Evolutionary conservation across 2,113 vertebrate species (phyloP), one percentile per base, ranked within the genome.

Genomic region (Psammodynastes pulverulentus): DNA sequence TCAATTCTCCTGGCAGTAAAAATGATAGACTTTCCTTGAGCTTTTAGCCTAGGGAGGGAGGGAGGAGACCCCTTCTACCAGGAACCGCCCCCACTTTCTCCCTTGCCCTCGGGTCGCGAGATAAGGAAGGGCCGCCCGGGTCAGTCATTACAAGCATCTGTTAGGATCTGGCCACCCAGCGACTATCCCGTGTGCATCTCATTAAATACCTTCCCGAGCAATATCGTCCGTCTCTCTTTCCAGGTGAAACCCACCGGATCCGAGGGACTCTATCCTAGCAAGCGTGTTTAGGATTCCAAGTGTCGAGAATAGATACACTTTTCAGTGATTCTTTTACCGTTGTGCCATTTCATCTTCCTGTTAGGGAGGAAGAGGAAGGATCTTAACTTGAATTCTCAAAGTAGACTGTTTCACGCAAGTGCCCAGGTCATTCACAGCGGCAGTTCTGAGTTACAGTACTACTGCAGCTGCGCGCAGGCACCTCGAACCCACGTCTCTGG

Each of bases 401-500:
- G 87, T 92, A 91, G 88, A 93, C 88, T 94, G 87, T 94, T 95
- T 95, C 93, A 92, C 34, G 17, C 67, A 79, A 34, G 6, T 92
- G 93, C 51, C 94, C 88, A 94, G 92, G 21, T 6, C 34, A 39
- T 19, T 3, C 13, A 24, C 56, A 9, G 93, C 94, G 95, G 95
- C 87, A 97, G 96, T 96, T 56, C 84, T 94, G 96, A 96, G 94
- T 94, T 90, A 93, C 93, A 90, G 91, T n/a, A 49, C 9, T 92
- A 58, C n/a, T 91, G 91, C 90, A 96, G 94, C 94, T 91, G 90
- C 90, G 90, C 49, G 34, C 17, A 21, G 21, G 93, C 96, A 93
- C 96, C 95, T 94, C 88, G 96, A 72, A 34, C 96, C 94, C 95
- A 94, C 96, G 97, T 96, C 95, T 94, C 94, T 94, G 93, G 96